Percentiles rank a stretch among this genome's conserved stretches.
These are phyloP conservation scores for Pipistrellus pipistrellus DNA, from an alignment of 2,797 vertebrate species.

Conservation along the genomic window DNA sequence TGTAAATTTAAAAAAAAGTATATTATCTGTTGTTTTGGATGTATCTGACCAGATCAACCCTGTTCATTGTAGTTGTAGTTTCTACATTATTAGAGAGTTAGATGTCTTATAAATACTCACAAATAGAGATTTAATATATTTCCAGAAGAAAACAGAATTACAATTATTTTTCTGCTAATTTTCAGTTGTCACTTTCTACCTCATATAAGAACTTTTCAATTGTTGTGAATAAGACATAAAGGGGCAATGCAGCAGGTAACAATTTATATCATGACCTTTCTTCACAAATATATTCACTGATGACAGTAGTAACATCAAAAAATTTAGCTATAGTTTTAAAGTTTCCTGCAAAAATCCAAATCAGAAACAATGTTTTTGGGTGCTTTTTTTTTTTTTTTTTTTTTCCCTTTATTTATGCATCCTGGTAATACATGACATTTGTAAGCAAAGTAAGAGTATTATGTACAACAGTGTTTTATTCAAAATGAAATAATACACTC, in stretches of 20 bases:
- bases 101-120: not conserved
- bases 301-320: slow-evolving; percentile 1
- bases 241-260: not conserved
- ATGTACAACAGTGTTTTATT: not conserved
- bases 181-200: slow-evolving; percentile 37
- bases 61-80: not conserved
- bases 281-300: slow-evolving; percentile 40
- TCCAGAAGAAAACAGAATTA: not conserved
- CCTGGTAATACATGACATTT: not conserved
- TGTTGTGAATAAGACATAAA: slow-evolving; percentile 38
- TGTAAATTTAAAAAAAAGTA: not conserved
- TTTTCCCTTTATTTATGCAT: not conserved
- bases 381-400: not conserved
- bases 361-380: not conserved
- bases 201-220: not conserved
- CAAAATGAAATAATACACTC: not conserved
- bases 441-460: not conserved
- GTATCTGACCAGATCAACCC: not conserved
- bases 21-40: not conserved
- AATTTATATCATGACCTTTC: slow-evolving; percentile 50
- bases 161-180: slow-evolving; percentile 30
- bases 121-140: slow-evolving; percentile 1
- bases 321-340: slow-evolving; percentile 42
- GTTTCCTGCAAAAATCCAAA: slow-evolving; percentile 2
- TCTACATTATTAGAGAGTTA: not conserved